A percentile compares a stretch with the other conserved stretches of the same genome.
phyloP scores from a whole-genome alignment of 2,888 invertebrate species.

The Troides helena region DNA sequence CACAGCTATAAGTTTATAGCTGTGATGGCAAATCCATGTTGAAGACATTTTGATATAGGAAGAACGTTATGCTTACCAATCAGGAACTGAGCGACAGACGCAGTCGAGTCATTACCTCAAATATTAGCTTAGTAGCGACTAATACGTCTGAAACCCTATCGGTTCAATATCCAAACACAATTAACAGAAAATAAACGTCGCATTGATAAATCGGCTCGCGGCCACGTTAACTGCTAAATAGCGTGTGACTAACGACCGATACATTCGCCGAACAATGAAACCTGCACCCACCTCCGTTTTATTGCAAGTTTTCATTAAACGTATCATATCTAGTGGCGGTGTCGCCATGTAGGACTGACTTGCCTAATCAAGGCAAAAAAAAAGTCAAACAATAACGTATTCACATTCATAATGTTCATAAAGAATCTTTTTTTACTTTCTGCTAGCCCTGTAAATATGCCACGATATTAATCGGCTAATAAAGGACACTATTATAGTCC shows the following conservation, averaged over 20 bases:
- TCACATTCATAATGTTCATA: too few relatives aligned
- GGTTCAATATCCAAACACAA: conserved; percentile 56
- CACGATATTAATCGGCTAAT: too few relatives aligned
- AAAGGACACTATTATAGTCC: too few relatives aligned
- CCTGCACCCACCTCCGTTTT: conserved; percentile 41
- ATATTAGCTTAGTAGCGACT: not conserved
- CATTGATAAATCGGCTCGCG: conserved; percentile 70
- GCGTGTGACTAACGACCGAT: conserved; percentile 67
- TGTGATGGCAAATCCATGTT: too few relatives aligned
- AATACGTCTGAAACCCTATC: conserved; percentile 32
- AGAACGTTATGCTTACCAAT: too few relatives aligned
- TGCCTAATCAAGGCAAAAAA: not conserved
- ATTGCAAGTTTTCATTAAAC: conserved; percentile 34
- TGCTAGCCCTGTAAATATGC: too few relatives aligned
- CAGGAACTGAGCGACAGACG: too few relatives aligned
- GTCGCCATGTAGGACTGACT: not conserved
- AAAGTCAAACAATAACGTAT: not conserved
- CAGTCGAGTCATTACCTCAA: not conserved
- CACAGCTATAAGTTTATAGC: too few relatives aligned
- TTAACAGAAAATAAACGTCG: conserved; percentile 75
- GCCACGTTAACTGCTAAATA: conserved; percentile 73
- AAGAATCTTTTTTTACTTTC: too few relatives aligned
- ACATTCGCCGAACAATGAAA: conserved; percentile 39
- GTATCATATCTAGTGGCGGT: conserved; percentile 2
- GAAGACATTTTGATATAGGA: too few relatives aligned